A percentile compares a stretch with the other conserved stretches of the same genome.
These are phyloP conservation scores for Nyleta sp. DNA, from an alignment of 2,888 invertebrate species.

Conservation along the genomic window DNA sequence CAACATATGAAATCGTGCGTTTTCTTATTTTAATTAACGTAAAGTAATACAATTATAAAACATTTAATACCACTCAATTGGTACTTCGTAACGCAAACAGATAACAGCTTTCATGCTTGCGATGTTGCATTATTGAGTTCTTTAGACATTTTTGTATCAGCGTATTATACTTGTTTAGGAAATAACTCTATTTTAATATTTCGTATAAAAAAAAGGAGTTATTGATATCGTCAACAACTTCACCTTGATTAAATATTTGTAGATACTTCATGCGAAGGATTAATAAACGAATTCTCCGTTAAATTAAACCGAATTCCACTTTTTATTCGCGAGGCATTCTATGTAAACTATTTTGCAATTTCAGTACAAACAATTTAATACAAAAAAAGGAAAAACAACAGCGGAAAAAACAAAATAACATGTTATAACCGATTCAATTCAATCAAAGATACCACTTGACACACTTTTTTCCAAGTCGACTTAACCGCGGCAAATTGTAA, in stretches of 20 bases:
- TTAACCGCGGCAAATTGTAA: not conserved
- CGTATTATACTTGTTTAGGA: slow-evolving; percentile 14
- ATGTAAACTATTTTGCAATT: not conserved
- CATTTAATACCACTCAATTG: slow-evolving; percentile 6
- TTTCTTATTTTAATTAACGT: slow-evolving; percentile 20
- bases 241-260: too few species aligned
- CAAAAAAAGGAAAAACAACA: too few species aligned
- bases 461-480: not conserved
- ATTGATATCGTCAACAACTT: too few species aligned
- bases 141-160: slow-evolving; percentile 15
- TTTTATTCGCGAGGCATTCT: too few species aligned
- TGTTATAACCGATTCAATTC: not conserved
- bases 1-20: not conserved
- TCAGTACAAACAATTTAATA: too few species aligned
- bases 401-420: not conserved
- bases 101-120: slow-evolving; percentile 19
- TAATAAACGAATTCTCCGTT: too few species aligned
- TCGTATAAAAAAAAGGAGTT: too few species aligned
- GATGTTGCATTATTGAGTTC: slow-evolving; percentile 18
- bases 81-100: slow-evolving; percentile 9
- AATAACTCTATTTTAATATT: slow-evolving; percentile 7
- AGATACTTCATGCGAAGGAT: too few species aligned
- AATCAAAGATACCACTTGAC: slow-evolving; percentile 4
- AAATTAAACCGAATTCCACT: not conserved
- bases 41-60: slow-evolving; percentile 11